phyloP scores from a whole-genome alignment of 2,113 vertebrate genomes.

The Cercopithecus mona region DNA sequence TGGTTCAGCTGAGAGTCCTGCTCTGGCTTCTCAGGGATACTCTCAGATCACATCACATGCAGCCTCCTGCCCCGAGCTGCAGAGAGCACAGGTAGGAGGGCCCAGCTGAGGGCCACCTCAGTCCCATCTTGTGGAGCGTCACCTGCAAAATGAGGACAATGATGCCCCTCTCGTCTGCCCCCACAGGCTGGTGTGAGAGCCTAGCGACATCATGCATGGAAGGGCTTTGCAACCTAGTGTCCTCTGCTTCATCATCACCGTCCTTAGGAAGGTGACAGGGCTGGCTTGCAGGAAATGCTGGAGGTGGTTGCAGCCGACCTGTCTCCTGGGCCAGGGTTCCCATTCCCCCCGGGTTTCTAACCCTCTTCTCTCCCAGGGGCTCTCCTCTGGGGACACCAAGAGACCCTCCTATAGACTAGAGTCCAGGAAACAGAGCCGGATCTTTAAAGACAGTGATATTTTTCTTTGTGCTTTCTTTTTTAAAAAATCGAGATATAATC shows the following conservation, averaged over 20 bases:
- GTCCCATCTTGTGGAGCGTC: neutral
- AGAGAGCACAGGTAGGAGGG: neutral
- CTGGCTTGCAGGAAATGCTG: neutral
- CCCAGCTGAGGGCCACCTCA: too few species aligned
- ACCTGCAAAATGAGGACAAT: neutral
- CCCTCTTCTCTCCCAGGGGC: neutral
- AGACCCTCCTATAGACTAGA: neutral
- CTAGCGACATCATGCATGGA: neutral
- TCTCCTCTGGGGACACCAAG: neutral
- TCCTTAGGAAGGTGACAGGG: neutral
- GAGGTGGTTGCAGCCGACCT: accelerated
- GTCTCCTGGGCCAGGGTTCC: neutral
- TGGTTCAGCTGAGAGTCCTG: neutral
- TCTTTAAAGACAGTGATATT: neutral
- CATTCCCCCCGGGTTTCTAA: neutral
- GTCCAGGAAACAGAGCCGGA: neutral
- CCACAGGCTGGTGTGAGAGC: neutral
- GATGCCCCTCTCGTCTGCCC: neutral
- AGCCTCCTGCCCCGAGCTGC: neutral
- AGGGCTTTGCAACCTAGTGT: neutral
- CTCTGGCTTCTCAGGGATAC: neutral
- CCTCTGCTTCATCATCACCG: neutral
- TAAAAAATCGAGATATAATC: neutral
- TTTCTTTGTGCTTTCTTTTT: neutral
- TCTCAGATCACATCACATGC: neutral